Conservation (phyloP, 2,113 vertebrate genomes). For the Paramisgurnus dabryanus region DNA sequence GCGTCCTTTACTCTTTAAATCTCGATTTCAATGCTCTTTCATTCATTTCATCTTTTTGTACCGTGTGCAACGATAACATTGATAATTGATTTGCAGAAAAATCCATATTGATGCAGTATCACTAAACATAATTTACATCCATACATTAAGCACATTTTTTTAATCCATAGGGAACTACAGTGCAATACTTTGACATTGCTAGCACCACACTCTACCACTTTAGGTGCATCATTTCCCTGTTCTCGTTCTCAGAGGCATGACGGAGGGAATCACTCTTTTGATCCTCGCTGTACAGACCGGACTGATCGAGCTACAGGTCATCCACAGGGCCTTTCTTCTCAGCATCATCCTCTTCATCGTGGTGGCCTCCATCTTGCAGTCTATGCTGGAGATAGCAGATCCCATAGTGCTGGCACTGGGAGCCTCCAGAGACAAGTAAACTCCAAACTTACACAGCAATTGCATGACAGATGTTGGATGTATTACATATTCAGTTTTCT, state of each 20-base stretch:
- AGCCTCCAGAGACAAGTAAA: constrained; percentile 96
- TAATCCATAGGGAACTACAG: background rate
- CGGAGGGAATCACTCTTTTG: constrained; percentile 92
- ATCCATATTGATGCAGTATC: background rate
- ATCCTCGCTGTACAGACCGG: constrained; percentile 96
- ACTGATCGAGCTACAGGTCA: constrained; percentile 95
- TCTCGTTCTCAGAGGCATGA: constrained; percentile 85
- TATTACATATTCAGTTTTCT: background rate
- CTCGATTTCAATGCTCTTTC: background rate
- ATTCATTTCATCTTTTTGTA: no score
- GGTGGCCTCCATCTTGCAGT: constrained; percentile 96
- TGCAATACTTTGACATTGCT: background rate
- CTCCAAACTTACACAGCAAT: background rate
- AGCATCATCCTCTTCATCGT: constrained; percentile 99
- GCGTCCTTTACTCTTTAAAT: background rate
- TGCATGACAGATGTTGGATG: background rate
- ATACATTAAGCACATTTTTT: no score
- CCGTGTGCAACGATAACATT: background rate
- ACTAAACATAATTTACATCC: no score
- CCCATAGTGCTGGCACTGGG: constrained; percentile 95
- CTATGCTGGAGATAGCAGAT: constrained; percentile 98
- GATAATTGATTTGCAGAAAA: background rate
- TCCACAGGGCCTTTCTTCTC: constrained; percentile 95
- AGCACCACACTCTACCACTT: background rate
- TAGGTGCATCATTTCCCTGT: background rate